phyloP scores from a whole-genome alignment of 2,797 vertebrate species.

The Scyliorhinus canicula region DNA sequence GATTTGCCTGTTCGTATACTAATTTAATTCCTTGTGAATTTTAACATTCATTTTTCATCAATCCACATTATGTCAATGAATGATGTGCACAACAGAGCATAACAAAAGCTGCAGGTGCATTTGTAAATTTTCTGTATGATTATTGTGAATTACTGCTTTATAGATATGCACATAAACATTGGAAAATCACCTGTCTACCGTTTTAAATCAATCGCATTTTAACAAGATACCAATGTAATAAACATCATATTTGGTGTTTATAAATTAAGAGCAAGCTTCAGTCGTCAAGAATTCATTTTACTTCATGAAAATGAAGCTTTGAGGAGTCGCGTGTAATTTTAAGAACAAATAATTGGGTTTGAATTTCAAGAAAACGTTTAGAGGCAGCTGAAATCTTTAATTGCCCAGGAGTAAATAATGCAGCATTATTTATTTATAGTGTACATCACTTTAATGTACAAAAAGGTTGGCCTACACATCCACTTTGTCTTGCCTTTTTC shows the following conservation, averaged over 20 bases:
- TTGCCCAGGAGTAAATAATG: neutral
- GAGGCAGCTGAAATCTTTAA: neutral
- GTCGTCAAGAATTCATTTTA: neutral
- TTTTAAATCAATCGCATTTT: constrained; percentile 14
- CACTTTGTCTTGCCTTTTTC: neutral
- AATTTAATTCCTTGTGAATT: neutral
- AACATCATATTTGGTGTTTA: neutral
- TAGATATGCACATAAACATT: neutral
- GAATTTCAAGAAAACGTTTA: neutral
- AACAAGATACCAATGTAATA: neutral
- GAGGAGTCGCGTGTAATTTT: neutral
- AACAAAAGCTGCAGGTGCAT: neutral
- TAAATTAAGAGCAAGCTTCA: neutral
- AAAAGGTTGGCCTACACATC: neutral
- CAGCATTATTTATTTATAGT: neutral
- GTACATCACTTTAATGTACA: neutral
- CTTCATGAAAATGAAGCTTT: neutral
- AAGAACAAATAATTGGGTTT: neutral
- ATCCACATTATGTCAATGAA: neutral
- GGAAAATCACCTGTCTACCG: neutral
- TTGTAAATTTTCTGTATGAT: neutral
- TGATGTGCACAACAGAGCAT: neutral
- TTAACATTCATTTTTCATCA: neutral
- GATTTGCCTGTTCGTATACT: neutral
- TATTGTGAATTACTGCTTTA: neutral